Evolutionary conservation across 1,140 invertebrate genomes (phyloP).

Genomic region (Ips typographus): DNA sequence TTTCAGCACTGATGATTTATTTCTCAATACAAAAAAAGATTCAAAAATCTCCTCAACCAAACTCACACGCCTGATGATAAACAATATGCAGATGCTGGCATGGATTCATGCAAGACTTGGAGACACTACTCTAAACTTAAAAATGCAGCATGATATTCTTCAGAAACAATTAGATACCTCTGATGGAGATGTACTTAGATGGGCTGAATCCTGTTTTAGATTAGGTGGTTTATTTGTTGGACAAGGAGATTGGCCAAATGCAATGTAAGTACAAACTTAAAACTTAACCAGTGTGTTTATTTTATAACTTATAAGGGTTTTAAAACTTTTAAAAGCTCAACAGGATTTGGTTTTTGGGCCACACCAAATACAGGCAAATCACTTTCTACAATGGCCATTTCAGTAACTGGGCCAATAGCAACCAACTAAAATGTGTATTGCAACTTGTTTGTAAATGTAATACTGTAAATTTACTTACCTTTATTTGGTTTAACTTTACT

Average conservation of each 20-base stretch:
- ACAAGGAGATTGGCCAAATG: conserved; percentile 40
- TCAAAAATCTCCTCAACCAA: conserved; percentile 29
- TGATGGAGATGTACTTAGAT: conserved; percentile 43
- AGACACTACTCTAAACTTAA: conserved; percentile 34
- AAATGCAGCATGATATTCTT: conserved; percentile 43
- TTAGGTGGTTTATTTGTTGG: conserved; percentile 43
- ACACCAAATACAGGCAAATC: conserved; percentile 47
- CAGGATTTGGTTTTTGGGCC: conserved; percentile 49
- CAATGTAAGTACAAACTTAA: conserved; percentile 32
- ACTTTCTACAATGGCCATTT: conserved; percentile 47
- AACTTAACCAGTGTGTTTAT: neutral
- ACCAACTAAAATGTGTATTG: conserved; percentile 47
- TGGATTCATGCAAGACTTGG: conserved; percentile 47
- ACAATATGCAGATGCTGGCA: conserved; percentile 48
- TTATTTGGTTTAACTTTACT: conserved; percentile 36
- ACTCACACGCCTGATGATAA: conserved; percentile 42
- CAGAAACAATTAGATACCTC: conserved; percentile 40
- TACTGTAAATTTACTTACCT: conserved; percentile 38
- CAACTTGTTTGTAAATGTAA: neutral
- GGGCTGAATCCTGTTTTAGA: conserved; percentile 44
- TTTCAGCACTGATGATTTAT: conserved; percentile 47
- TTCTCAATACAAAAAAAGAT: conserved; percentile 37
- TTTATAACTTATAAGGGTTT: neutral
- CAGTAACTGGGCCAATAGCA: conserved; percentile 55
- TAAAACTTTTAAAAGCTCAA: conserved; percentile 43